Base-by-base conservation (phyloP, 2,888 invertebrate species). In the Melieria omissa region DNA sequence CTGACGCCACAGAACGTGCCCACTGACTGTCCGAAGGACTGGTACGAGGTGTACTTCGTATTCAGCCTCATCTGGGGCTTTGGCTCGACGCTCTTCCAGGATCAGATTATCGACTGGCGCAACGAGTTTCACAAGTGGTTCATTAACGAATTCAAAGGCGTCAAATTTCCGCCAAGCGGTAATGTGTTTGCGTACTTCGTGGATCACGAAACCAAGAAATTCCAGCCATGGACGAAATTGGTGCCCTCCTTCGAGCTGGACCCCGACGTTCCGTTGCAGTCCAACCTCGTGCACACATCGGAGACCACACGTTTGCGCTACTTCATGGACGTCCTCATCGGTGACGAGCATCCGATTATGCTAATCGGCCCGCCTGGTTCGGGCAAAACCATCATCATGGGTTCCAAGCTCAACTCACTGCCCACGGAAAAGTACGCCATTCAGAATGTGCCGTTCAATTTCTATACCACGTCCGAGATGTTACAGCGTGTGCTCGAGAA, bases 101-200 rank as follows among this genome's bases (percentile, higher is more conserved):
- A 97, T 88, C 93, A 96, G 89, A 88, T 96, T 57, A 90, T 94
- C 4, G 97, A 98, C 85, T 95, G 97, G 92, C 91, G 97, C 58
- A 93, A 93, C 78, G 98, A 98, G 83, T 98, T 98, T 85, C 95
- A 94, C 83, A 97, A 96, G 86, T 98, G 97, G 97, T 98, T 96
- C 90, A 89, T 91, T 29, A 94, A 93, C 76, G 98, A 98, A 87
- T 98, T 97, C 86, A 97, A 96, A 87, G 90, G 93, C 0, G 91
- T 98, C 44, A 95, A 95, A 86, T 97, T 97, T 86, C 97, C 98
- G 0, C 82, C 90, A 0, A 89, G 90, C 3, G 95, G 94, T 4
- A 95, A 92, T 65, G 92, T 98, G 1, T 98, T 98, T 85, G 93
- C 93, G 81, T 98, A 92, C 86, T 97, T 91, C 85, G 95, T 98